Evolutionary conservation across 23 tunicate species (phyloP).

Genomic region (Corella eumyota): DNA sequence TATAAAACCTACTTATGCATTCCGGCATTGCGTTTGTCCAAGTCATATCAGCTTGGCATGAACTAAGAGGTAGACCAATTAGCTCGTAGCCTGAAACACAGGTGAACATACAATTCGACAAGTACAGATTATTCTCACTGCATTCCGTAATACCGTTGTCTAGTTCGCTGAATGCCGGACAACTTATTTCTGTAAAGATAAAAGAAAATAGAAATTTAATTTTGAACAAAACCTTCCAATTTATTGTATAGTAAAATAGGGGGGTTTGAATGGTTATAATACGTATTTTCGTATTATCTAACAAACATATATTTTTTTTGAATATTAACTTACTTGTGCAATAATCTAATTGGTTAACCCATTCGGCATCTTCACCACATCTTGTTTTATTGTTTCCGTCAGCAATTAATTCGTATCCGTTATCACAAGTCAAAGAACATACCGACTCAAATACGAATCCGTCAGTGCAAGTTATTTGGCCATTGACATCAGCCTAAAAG

Average conservation of each 20-base stretch:
- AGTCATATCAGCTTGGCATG: slow-evolving; percentile 36
- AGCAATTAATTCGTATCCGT: slow-evolving; percentile 11
- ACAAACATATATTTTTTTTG: no score
- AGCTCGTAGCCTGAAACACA: slow-evolving; percentile 54
- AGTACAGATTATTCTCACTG: slow-evolving; percentile 31
- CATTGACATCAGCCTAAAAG: slow-evolving; percentile 23
- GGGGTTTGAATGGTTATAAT: no score
- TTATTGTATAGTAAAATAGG: no score
- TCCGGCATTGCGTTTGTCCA: slow-evolving; percentile 31
- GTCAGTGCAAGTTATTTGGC: slow-evolving; percentile 50
- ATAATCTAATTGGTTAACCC: slow-evolving; percentile 51
- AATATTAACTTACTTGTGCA: slow-evolving; percentile 65
- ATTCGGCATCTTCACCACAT: slow-evolving; percentile 33
- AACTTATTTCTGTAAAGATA: slow-evolving; percentile 37
- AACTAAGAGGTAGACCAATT: slow-evolving; percentile 18
- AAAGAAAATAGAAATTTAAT: not conserved
- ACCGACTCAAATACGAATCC: slow-evolving; percentile 48
- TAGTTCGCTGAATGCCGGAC: slow-evolving; percentile 12
- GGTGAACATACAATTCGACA: slow-evolving; percentile 44
- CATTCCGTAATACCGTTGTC: slow-evolving; percentile 31
- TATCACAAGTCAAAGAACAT: slow-evolving; percentile 38
- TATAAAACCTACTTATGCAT: slow-evolving; percentile 22
- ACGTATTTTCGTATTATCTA: no score
- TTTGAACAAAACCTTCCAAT: not conserved
- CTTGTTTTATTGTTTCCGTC: slow-evolving; percentile 7